Evolutionary conservation across 1,140 invertebrate species (phyloP).

Genomic region (Bicyclus anynana): DNA sequence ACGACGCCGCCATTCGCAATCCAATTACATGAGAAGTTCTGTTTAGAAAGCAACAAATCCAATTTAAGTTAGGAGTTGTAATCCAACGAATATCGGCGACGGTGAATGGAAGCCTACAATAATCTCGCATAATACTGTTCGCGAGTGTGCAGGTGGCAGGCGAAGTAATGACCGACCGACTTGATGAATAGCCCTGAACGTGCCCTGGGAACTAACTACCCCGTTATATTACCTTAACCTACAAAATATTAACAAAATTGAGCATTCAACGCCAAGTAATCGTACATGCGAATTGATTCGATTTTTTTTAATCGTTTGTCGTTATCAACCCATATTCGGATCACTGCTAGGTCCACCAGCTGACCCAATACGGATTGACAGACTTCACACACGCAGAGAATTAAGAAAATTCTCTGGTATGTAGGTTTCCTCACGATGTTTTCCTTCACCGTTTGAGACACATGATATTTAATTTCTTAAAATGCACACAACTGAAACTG

Average conservation of each 20-base stretch:
- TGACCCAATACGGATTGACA: no score
- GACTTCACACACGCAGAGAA: no score
- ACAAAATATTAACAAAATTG: conserved; percentile 67
- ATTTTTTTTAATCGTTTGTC: conserved; percentile 17
- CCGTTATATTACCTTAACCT: conserved; percentile 52
- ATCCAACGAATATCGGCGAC: conserved; percentile 55
- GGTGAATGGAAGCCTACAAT: conserved; percentile 54
- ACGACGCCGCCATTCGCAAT: no score
- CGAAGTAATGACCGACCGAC: conserved; percentile 46
- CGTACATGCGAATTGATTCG: conserved; percentile 68
- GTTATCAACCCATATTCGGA: no score
- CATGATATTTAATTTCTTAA: no score
- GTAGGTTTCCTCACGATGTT: no score
- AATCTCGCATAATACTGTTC: conserved; percentile 61
- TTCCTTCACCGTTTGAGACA: no score
- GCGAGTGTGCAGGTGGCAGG: conserved; percentile 56
- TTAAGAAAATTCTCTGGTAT: no score
- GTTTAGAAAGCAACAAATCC: no score
- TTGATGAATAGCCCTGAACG: conserved; percentile 65
- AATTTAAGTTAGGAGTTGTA: conserved; percentile 35
- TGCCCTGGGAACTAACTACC: conserved; percentile 57
- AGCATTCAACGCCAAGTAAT: conserved; percentile 66
- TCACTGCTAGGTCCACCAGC: no score
- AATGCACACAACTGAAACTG: no score
- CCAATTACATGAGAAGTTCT: no score